These are phyloP conservation scores for Hydraecia micacea DNA, from an alignment of 2,888 invertebrate species.

Conservation along the genomic window DNA sequence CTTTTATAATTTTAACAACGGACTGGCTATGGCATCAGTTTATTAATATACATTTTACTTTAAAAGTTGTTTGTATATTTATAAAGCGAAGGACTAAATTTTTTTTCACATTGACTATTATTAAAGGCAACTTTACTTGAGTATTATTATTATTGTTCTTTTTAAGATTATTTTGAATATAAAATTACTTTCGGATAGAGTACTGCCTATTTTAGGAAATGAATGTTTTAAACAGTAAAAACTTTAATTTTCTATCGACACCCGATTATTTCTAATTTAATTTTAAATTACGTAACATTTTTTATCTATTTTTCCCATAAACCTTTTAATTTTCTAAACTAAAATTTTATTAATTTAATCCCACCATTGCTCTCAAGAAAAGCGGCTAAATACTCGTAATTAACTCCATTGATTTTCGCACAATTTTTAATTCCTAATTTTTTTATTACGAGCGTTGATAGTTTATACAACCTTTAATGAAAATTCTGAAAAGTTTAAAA, in stretches of 20 bases:
- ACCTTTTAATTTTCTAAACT: slow-evolving; percentile 36
- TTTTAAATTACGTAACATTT: slow-evolving; percentile 25
- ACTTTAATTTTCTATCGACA: slow-evolving; percentile 14
- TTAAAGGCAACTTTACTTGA: slow-evolving; percentile 10
- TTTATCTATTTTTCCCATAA: slow-evolving; percentile 32
- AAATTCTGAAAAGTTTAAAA: slow-evolving; percentile 2
- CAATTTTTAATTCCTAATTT: not conserved
- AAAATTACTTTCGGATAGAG: not conserved
- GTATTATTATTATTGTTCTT: slow-evolving; percentile 12
- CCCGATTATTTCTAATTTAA: slow-evolving; percentile 1
- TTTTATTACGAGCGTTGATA: not conserved
- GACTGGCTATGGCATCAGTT: slow-evolving; percentile 3
- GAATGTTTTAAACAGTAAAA: not conserved
- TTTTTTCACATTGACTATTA: slow-evolving; percentile 8
- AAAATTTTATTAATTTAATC: slow-evolving; percentile 6
- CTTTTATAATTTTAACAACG: slow-evolving; percentile 4
- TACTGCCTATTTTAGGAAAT: slow-evolving; percentile 1
- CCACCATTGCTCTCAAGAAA: slow-evolving; percentile 8
- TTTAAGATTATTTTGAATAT: slow-evolving; percentile 10
- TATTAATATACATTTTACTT: slow-evolving; percentile 7
- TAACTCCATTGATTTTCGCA: not conserved
- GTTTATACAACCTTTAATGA: slow-evolving; percentile 4
- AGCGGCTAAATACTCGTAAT: not conserved
- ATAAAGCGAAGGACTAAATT: not conserved
- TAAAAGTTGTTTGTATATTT: slow-evolving; percentile 13